Conservation (phyloP, 1,140 invertebrate genomes). For the Portunus trituberculatus region DNA sequence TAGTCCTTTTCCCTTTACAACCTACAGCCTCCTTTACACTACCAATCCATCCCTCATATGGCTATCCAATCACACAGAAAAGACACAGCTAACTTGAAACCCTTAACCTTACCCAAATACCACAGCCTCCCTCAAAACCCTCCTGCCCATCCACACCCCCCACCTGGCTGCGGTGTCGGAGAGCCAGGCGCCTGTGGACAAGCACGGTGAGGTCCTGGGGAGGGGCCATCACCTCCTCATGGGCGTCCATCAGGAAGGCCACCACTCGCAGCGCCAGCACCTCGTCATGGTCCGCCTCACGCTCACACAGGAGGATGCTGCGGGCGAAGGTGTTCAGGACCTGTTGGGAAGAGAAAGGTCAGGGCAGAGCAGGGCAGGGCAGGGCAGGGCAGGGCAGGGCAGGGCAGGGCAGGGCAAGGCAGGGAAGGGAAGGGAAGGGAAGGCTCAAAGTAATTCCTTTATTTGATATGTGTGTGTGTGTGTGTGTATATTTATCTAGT, state of each 20-base stretch:
- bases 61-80: no score
- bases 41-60: no score
- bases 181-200: constrained; percentile 46
- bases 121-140: no score
- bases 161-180: constrained; percentile 50
- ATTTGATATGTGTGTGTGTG: no score
- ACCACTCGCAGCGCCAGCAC: constrained; percentile 60
- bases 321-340: constrained; percentile 66
- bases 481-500: no score
- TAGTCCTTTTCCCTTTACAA: no score
- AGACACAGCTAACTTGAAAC: no score
- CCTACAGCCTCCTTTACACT: no score
- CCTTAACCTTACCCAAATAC: no score
- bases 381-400: no score
- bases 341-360: background rate
- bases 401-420: no score
- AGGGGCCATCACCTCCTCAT: constrained; percentile 57
- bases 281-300: constrained; percentile 70
- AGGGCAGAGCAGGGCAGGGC: background rate
- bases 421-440: no score
- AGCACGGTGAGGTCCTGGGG: constrained; percentile 62
- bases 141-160: background rate
- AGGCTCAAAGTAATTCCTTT: background rate
- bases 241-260: constrained; percentile 71
- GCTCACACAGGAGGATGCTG: constrained; percentile 57